phyloP scores from a whole-genome alignment of 2,888 invertebrate genomes.

The Leptarthrus brevirostris region DNA sequence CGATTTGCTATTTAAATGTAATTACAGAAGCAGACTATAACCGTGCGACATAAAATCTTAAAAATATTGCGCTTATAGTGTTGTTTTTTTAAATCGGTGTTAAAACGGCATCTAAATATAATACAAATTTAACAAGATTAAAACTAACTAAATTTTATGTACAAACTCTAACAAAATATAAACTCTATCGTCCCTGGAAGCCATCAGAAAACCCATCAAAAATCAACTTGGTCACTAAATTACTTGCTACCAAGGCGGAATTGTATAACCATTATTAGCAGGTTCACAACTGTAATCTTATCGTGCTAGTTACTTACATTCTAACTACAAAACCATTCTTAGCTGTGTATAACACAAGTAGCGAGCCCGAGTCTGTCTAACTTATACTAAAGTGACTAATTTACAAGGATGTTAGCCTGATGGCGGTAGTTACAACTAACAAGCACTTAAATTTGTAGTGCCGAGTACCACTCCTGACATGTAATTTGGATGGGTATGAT shows the following conservation, averaged over 20 bases:
- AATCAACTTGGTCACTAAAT: constrained; percentile 13
- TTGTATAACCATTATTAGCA: constrained; percentile 8
- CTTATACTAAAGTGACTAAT: constrained; percentile 6
- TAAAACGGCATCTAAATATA: neutral
- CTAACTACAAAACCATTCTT: constrained; percentile 12
- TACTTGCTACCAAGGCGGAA: constrained; percentile 14
- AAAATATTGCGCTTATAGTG: too few relatives aligned
- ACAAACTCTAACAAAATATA: constrained; percentile 20
- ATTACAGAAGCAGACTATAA: too few relatives aligned
- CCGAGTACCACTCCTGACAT: constrained; percentile 66
- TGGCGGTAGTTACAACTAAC: constrained; percentile 56
- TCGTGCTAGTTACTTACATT: neutral
- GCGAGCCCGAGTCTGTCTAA: neutral
- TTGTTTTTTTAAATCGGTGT: too few relatives aligned
- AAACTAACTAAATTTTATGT: constrained; percentile 14
- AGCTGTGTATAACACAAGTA: constrained; percentile 28
- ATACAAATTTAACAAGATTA: neutral
- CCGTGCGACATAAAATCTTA: too few relatives aligned
- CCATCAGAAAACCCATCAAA: neutral
- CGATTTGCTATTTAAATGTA: too few relatives aligned
- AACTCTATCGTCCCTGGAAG: neutral
- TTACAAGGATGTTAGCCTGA: constrained; percentile 23
- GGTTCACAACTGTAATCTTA: constrained; percentile 4
- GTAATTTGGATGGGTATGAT: constrained; percentile 62
- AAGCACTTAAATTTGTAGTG: constrained; percentile 65